phyloP scores from a whole-genome alignment of 2,113 vertebrate genomes.

The Phasianus colchicus region DNA sequence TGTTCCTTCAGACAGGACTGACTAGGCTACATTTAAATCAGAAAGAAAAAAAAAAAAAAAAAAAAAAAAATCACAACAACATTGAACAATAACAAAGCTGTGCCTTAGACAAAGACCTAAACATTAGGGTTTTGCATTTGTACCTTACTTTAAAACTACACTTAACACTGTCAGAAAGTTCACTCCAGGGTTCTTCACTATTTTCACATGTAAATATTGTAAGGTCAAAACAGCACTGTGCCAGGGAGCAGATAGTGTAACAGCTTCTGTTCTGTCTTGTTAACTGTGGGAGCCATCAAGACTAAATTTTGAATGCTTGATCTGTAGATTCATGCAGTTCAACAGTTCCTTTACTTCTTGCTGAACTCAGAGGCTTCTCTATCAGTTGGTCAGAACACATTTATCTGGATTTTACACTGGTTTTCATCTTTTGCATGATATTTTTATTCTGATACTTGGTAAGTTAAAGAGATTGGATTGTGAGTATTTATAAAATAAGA shows the following conservation, averaged over 20 bases:
- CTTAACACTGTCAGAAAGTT: neutral
- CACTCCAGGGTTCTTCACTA: neutral
- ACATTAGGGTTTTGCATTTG: neutral
- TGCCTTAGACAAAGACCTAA: neutral
- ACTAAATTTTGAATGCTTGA: neutral
- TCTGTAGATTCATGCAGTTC: neutral
- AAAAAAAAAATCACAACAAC: neutral
- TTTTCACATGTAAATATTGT: neutral
- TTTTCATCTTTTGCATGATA: neutral
- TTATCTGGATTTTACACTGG: neutral
- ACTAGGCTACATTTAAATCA: neutral
- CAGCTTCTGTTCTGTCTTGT: neutral
- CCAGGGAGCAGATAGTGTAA: neutral
- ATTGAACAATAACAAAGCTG: neutral
- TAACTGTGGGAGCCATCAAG: neutral
- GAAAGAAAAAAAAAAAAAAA: neutral
- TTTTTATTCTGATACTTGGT: neutral
- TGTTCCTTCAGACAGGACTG: neutral
- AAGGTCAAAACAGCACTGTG: neutral
- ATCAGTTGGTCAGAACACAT: accelerated
- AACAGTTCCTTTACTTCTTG: neutral
- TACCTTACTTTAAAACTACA: neutral
- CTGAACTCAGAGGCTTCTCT: neutral
- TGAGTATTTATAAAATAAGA: neutral
- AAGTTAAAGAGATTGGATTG: neutral